Evolutionary conservation across 2,888 invertebrate species (phyloP).

Genomic region (Drosophila picticornis): DNA sequence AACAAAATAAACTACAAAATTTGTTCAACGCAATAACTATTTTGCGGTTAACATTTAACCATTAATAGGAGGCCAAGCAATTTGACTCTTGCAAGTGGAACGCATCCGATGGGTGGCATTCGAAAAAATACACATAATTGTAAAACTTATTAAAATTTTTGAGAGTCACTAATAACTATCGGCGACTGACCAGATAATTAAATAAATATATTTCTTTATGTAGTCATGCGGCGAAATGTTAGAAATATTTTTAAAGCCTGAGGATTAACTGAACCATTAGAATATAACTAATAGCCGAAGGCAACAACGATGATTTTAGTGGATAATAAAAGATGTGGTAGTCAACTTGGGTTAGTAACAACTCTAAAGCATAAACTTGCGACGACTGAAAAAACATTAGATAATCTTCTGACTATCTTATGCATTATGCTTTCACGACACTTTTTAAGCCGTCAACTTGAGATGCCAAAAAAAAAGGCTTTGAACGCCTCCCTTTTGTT

Average conservation of each 20-base stretch:
- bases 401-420: neutral
- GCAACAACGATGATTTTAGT: neutral
- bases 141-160: conserved; percentile 64
- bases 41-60: conserved; percentile 47
- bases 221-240: neutral
- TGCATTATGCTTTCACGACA: neutral
- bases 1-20: conserved; percentile 72
- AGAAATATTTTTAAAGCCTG: neutral
- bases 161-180: conserved; percentile 46
- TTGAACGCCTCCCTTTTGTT: conserved; percentile 6
- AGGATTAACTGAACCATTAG: neutral
- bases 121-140: conserved; percentile 30
- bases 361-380: neutral
- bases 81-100: conserved; percentile 44
- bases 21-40: conserved; percentile 65
- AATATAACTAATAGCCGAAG: neutral
- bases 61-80: conserved; percentile 50
- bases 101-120: conserved; percentile 26
- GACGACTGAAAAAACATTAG: neutral
- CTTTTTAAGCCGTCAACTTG: neutral
- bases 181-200: conserved; percentile 43
- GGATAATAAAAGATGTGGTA: neutral
- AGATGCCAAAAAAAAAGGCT: neutral
- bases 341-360: neutral
- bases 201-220: conserved; percentile 24